Evolutionary conservation across 2,797 vertebrate species (phyloP), one percentile per base, ranked within the genome.

Genomic region (Scolopax bukidnonensis): DNA sequence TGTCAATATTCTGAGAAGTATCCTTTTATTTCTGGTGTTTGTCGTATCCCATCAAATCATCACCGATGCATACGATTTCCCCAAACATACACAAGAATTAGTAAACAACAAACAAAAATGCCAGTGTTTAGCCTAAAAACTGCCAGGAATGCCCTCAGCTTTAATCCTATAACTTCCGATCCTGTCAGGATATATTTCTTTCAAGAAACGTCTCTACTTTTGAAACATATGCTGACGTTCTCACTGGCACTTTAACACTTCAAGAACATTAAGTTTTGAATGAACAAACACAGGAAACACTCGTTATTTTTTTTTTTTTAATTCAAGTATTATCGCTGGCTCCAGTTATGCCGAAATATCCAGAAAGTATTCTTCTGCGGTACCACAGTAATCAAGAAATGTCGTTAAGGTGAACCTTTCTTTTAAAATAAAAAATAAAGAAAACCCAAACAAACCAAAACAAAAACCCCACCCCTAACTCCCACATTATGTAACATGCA

Each of bases 401-500:
- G 77, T 69, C 94, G 73, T 74, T 88, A 90, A 79, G 33, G 54
- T 59, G 50, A 91, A 68, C 7, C 30, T 30, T 60, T 64, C 33
- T 32, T 28, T 50, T 30, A 18, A 19, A 47, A 47, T 47, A 47
- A 47, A 47, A 36, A n/a, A 65, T 10, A 64, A 87, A 53, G 27
- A 19, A n/a, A 54, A 16, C 41, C 16, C 41, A 51, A 51, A 27
- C 30, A 32, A 54, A 32, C 40, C 9, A 27, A 48, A 63, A 10
- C 4, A 75, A 71, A 56, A 6, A 14, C n/a, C 53, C 25, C 21
- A n/a, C 14, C 17, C 47, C 32, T 36, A 61, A 60, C 36, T 93
- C 64, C 18, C 54, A 64, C 43, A 86, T 96, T 95, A 95, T 19
- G 27, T 93, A 96, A 96, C 61, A 85, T 68, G 87, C 65, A 85